Conservation (phyloP, 1,140 invertebrate species). For the Hydropsyche tenuis region DNA sequence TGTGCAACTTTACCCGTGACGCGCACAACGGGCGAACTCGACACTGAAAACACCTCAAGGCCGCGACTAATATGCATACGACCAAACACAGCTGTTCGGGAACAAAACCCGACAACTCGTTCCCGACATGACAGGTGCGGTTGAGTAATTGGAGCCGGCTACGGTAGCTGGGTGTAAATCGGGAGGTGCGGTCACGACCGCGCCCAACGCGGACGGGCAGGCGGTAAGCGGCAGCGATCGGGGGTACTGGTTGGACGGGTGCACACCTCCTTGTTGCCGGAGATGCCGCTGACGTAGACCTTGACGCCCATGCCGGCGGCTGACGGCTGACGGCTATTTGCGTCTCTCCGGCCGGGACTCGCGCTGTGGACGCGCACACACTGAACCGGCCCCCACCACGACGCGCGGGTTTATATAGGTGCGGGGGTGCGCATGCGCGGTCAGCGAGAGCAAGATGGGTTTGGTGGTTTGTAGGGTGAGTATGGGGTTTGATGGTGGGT, state of each 20-base stretch:
- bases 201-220: not conserved
- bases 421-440: not conserved
- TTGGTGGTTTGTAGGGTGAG: too few species aligned
- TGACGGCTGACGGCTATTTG: slow-evolving; percentile 12
- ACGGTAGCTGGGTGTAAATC: slow-evolving; percentile 8
- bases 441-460: too few species aligned
- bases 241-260: not conserved
- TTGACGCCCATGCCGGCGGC: slow-evolving; percentile 77
- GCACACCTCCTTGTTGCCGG: slow-evolving; percentile 85
- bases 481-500: too few species aligned
- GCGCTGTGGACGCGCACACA: not conserved
- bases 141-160: not conserved
- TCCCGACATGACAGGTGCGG: not conserved
- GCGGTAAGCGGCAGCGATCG: too few species aligned
- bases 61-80: too few species aligned
- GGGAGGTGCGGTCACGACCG: slow-evolving; percentile 13
- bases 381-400: not conserved
- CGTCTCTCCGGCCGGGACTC: not conserved
- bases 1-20: too few species aligned
- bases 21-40: too few species aligned
- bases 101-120: too few species aligned
- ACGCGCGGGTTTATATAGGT: not conserved
- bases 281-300: slow-evolving; percentile 88
- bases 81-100: too few species aligned
- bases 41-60: too few species aligned